Base-by-base conservation (phyloP, 35 echinoderm and acorn worm genomes). In the Strongylocentrotus purpuratus region DNA sequence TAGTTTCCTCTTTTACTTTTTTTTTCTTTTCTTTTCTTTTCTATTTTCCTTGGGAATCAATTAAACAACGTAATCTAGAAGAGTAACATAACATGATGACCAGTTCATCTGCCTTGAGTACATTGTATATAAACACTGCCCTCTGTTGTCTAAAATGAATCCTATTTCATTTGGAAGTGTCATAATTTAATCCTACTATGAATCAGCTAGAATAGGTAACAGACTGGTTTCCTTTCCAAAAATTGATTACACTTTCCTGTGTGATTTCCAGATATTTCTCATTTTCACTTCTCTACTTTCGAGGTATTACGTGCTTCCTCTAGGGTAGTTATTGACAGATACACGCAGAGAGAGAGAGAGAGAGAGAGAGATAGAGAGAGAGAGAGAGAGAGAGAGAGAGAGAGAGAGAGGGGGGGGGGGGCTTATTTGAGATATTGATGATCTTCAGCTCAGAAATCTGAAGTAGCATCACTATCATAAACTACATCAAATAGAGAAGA, bases 171-270 rank as follows among this genome's bases (percentile, higher is more conserved):
- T 78, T 78, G 65, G 65, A 78, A 78, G 65, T 78, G 87, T 33
- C 33, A 89, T 89, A 89, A 89, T 89, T 89, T 46, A 46, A 89
- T 89, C 9, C 87, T 89, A 89, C 0, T 89, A 89, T 89, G 87
- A 89, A 33, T 89, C 87, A 89, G 87, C 87, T 45, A 41, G 87
- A 89, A 89, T 18, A 46, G 32, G 32, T 89, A 89, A 89, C 87
- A 88, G 87, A 88, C 87, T 33, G 87, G 87, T 45, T 89, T 89
- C 87, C 87, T 89, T 89, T 89, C 87, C 32, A 41, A 46, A 89
- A 89, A 89, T 45, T 89, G 12, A 89, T 89, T 89, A 46, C 87
- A 46, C 87, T 89, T 89, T 89, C 87, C 87, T 89, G 87, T 89
- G 87, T 45, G 87, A 89, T 89, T 89, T 89, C 87, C 87, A 89